phyloP scores from a whole-genome alignment of 1,140 invertebrate genomes.

The Sinella curviseta region DNA sequence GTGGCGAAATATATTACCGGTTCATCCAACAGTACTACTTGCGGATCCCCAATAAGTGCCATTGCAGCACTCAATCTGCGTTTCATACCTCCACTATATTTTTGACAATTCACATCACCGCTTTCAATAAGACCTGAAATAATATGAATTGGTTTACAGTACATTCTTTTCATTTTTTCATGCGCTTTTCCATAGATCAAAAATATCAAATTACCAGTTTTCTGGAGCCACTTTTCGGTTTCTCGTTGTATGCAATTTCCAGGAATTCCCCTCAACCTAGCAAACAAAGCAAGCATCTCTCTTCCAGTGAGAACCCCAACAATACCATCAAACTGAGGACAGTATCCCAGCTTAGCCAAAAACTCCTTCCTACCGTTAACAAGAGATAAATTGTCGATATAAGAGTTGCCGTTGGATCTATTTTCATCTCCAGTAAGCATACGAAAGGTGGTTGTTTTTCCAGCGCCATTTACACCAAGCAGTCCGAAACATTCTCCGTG shows the following conservation, averaged over 20 bases:
- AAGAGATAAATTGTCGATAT: conserved; percentile 55
- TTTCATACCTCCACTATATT: conserved; percentile 46
- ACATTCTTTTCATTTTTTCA: too few relatives aligned
- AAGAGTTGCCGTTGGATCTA: conserved; percentile 60
- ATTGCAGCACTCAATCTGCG: conserved; percentile 65
- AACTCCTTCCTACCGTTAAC: conserved; percentile 54
- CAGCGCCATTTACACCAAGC: background rate
- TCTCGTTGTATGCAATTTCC: conserved; percentile 54
- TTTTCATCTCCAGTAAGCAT: conserved; percentile 60
- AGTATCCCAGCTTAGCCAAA: conserved; percentile 56
- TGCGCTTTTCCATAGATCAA: too few relatives aligned
- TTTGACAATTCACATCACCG: conserved; percentile 36
- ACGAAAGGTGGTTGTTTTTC: conserved; percentile 66
- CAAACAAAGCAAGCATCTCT: conserved; percentile 63
- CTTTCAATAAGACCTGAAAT: conserved; percentile 33
- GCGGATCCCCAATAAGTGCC: conserved; percentile 65
- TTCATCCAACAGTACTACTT: conserved; percentile 63
- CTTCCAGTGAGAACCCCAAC: conserved; percentile 61
- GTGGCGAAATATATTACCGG: conserved; percentile 38
- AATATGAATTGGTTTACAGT: too few relatives aligned
- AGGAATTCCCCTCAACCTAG: conserved; percentile 58
- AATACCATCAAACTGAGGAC: conserved; percentile 63
- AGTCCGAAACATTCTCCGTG: conserved; percentile 48
- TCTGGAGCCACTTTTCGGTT: conserved; percentile 48
- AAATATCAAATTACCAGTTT: too few relatives aligned